Percentiles rank a stretch among this genome's conserved stretches.
These are phyloP conservation scores for Quiscalus mexicanus DNA, from an alignment of 2,113 vertebrate species.

Conservation along the genomic window DNA sequence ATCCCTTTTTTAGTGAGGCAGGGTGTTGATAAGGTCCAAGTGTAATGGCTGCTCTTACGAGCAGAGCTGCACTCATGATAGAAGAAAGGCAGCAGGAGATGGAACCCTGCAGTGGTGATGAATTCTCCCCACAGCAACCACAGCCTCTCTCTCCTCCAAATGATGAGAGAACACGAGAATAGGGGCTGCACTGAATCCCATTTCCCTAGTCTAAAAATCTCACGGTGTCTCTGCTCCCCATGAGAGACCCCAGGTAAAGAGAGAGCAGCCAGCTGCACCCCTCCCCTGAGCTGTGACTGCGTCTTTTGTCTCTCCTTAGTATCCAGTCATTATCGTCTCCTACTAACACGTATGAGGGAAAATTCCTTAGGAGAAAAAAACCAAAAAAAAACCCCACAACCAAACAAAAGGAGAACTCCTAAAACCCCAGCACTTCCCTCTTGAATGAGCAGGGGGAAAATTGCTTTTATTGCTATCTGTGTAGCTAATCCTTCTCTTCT, in stretches of 20 bases:
- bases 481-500: background rate
- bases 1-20: background rate
- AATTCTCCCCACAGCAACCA: background rate
- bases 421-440: background rate
- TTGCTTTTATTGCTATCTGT: background rate
- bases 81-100: background rate
- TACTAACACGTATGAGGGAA: background rate
- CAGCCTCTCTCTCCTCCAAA: background rate
- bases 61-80: background rate
- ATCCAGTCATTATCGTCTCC: background rate
- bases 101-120: rapidly evolving
- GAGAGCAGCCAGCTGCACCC: background rate
- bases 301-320: background rate
- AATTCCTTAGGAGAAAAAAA: background rate
- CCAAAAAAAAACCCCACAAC: background rate
- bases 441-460: background rate
- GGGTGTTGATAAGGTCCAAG: background rate
- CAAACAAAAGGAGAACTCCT: background rate
- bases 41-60: rapidly evolving
- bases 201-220: background rate
- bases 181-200: rapidly evolving
- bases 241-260: background rate
- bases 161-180: background rate
- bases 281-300: background rate
- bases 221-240: rapidly evolving